Evolutionary conservation across 2,888 invertebrate genomes (phyloP), one percentile per base, ranked within the genome.

Genomic region (Polietes domitor): DNA sequence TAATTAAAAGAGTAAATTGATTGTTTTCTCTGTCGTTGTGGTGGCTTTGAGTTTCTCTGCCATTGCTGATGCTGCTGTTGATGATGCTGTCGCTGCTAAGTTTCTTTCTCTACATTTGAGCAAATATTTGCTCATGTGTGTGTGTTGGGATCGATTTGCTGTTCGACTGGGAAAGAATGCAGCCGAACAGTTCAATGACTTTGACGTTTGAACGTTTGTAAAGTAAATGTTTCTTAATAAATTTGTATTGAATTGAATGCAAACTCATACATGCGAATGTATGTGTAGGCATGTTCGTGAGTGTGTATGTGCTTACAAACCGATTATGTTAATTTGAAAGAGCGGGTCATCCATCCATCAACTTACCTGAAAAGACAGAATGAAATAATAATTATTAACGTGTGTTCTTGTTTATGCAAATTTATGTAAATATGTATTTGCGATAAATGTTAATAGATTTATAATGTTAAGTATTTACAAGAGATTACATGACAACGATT

Each of bases 311-410:
- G 9, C 7, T 21, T 21, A 55, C 55, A 19, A 55, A 55, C 61
- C 61, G 28, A 28, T 28, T 58, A 26, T n/a, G 10, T 61, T 61
- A n/a, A 47, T n/a, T 47, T 47, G 47, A n/a, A 6, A 32, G 9
- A n/a, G 47, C 41, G 12, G 41, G 58, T 12, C 1, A 58, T 24
- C 24, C 21, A n/a, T n/a, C n/a, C 10, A 55, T 55, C 21, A 28
- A 72, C 78, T 78, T 79, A 82, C 82, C 82, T 79, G 75, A 82
- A 82, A 37, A 70, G n/a, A 65, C 9, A 68, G 12, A 68, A 53
- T 26, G 7, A 47, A 70, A 26, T 10, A 58, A 26, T 12, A 61
- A 61, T 28, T 58, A 58, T 58, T 37, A 12, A 37, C n/a, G n/a
- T n/a, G n/a, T n/a, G n/a, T n/a, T n/a, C n/a, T n/a, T n/a, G n/a